Conservation (phyloP, 1,140 invertebrate genomes). For the Trachelipus rathkii region DNA sequence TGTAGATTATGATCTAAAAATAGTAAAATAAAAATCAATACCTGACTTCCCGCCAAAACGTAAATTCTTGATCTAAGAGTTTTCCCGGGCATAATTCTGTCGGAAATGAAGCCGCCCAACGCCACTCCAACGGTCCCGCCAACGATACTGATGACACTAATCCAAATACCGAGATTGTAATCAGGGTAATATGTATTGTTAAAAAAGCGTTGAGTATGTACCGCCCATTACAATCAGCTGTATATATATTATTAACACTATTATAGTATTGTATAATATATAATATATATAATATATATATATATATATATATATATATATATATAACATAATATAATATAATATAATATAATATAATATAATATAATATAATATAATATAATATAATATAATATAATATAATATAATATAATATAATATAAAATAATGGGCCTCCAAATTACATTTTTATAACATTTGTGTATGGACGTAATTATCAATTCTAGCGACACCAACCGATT, state of each 20-base stretch:
- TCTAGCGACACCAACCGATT: too few relatives aligned
- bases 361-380: too few relatives aligned
- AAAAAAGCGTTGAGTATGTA: conserved; percentile 85
- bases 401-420: too few relatives aligned
- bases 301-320: conserved; percentile 19
- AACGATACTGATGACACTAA: conserved; percentile 78
- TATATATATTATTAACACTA: too few relatives aligned
- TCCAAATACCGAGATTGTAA: conserved; percentile 78
- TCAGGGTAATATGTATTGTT: conserved; percentile 80
- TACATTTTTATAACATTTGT: too few relatives aligned
- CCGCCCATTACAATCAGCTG: conserved; percentile 76
- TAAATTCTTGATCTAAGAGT: conserved; percentile 78
- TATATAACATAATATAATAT: too few relatives aligned
- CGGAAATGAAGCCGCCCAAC: conserved; percentile 79
- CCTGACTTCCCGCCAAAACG: conserved; percentile 71
- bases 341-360: too few relatives aligned
- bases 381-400: too few relatives aligned
- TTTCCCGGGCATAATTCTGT: conserved; percentile 80
- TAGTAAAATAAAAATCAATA: conserved; percentile 37
- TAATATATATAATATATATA: neutral
- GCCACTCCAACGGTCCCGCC: conserved; percentile 83
- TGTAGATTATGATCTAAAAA: neutral
- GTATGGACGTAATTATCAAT: too few relatives aligned
- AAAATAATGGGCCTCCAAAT: too few relatives aligned
- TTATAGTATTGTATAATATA: too few relatives aligned